Evolutionary conservation across 2,888 invertebrate genomes (phyloP).

Genomic region (Acronicta aceris): DNA sequence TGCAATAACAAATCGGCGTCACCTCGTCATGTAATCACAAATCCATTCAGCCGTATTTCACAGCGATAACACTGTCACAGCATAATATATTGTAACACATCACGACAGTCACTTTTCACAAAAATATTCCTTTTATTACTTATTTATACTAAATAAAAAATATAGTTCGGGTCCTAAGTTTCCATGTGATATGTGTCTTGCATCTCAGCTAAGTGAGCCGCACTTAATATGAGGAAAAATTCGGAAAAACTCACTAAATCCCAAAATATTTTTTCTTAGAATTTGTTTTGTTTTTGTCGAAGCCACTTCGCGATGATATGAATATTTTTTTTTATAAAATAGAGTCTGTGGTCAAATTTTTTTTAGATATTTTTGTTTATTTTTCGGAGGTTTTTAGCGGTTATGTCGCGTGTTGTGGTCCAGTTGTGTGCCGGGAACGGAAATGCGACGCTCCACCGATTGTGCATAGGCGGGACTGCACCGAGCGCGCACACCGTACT

Average conservation of each 20-base stretch:
- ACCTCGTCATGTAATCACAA: slow-evolving; percentile 77
- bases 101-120: slow-evolving; percentile 79
- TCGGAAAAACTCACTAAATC: slow-evolving; percentile 81
- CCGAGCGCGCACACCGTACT: slow-evolving; percentile 88
- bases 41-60: slow-evolving; percentile 78
- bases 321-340: slow-evolving; percentile 82
- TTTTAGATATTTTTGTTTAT: slow-evolving; percentile 70
- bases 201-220: slow-evolving; percentile 70
- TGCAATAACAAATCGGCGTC: slow-evolving; percentile 78
- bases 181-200: slow-evolving; percentile 86
- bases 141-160: slow-evolving; percentile 74
- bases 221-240: slow-evolving; percentile 74
- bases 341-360: slow-evolving; percentile 81
- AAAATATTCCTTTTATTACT: slow-evolving; percentile 75
- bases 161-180: slow-evolving; percentile 87
- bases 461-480: slow-evolving; percentile 90
- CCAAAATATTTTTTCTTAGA: slow-evolving; percentile 67
- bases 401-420: slow-evolving; percentile 84
- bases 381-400: slow-evolving; percentile 84
- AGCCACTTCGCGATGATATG: slow-evolving; percentile 65
- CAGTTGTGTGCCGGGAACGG: slow-evolving; percentile 77
- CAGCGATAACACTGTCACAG: slow-evolving; percentile 80
- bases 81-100: slow-evolving; percentile 79
- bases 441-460: slow-evolving; percentile 86
- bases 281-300: slow-evolving; percentile 53